Percentiles rank a stretch among this genome's conserved stretches.
Conservation (phyloP, 1,140 invertebrate genomes). For the Aphelinus certus region DNA sequence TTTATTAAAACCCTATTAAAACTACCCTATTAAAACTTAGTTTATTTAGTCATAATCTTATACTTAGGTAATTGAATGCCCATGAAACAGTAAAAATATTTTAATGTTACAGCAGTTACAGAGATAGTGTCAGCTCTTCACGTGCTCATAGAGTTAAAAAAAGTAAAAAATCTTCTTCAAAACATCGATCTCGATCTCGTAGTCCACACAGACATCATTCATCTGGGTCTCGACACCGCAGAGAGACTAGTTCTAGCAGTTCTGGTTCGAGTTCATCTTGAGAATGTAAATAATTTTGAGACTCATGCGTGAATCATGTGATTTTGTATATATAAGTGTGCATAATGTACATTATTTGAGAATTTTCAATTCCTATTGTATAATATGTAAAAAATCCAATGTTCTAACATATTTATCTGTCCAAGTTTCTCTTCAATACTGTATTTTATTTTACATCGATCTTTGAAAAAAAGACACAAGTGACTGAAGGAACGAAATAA, state of each 20-base stretch:
- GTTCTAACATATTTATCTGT: no score
- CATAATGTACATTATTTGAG: constrained; percentile 35
- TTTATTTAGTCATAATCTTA: constrained; percentile 16
- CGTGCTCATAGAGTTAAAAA: constrained; percentile 60
- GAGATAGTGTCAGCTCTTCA: constrained; percentile 58
- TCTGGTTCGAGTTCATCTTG: constrained; percentile 56
- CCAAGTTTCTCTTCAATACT: no score
- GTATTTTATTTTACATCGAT: no score
- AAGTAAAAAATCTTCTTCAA: constrained; percentile 59
- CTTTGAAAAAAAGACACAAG: no score
- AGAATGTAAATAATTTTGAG: constrained; percentile 18
- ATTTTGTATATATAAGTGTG: constrained; percentile 32
- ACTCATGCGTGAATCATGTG: neutral
- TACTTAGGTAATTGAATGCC: constrained; percentile 33
- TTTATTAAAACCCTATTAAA: constrained; percentile 17
- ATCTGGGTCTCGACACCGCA: constrained; percentile 47
- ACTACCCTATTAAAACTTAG: constrained; percentile 1
- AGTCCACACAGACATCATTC: constrained; percentile 54
- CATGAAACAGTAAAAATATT: no score
- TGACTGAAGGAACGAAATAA: no score
- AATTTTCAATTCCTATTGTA: constrained; percentile 4
- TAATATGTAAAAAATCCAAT: no score
- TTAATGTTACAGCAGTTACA: constrained; percentile 49
- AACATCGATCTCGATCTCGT: constrained; percentile 58
- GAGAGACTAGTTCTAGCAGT: constrained; percentile 56